Conservation (phyloP, 2,888 invertebrate genomes). For the Corbicula japonica region DNA sequence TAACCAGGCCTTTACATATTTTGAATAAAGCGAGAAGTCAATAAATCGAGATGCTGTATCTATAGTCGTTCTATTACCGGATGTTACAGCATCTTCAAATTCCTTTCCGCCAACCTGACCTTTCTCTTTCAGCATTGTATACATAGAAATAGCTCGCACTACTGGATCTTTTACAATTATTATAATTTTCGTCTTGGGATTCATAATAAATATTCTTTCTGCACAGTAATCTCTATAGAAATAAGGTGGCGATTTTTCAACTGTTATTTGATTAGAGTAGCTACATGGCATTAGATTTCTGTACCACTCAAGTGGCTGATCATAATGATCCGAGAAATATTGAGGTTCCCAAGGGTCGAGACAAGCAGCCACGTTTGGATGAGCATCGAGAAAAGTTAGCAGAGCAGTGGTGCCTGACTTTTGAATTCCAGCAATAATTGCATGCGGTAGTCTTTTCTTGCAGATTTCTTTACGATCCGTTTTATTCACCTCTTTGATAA, state of each 20-base stretch:
- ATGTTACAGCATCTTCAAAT: neutral
- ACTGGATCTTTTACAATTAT: slow-evolving; percentile 4
- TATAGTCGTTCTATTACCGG: neutral
- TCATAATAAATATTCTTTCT: neutral
- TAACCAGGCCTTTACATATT: neutral
- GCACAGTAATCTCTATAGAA: neutral
- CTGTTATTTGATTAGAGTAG: neutral
- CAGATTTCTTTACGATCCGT: no score
- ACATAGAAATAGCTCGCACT: neutral
- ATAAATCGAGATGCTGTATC: neutral
- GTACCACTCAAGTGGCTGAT: neutral
- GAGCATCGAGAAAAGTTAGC: no score
- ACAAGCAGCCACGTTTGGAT: no score
- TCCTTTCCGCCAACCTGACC: neutral
- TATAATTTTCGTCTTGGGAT: neutral
- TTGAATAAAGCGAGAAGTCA: neutral
- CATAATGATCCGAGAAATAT: no score
- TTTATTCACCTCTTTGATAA: no score
- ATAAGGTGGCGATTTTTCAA: slow-evolving; percentile 6
- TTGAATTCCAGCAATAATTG: no score
- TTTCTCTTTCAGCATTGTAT: neutral
- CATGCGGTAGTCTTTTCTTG: no score
- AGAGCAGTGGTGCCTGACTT: no score
- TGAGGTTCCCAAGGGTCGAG: no score
- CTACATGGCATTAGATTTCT: neutral